phyloP scores from a whole-genome alignment of 2,113 vertebrate species.

The Hucho hucho region DNA sequence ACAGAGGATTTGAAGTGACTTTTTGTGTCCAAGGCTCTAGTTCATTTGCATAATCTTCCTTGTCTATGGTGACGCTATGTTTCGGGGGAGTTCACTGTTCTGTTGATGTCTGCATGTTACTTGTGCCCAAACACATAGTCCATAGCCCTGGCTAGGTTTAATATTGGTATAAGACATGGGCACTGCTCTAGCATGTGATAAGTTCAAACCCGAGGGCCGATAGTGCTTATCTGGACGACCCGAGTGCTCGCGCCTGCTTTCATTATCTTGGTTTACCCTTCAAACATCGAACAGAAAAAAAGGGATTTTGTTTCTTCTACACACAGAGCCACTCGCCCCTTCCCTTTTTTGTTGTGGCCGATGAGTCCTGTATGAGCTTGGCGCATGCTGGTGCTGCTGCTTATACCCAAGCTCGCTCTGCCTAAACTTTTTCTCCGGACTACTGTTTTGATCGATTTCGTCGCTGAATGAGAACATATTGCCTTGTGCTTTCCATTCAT shows the following conservation, averaged over 20 bases:
- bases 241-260: constrained; percentile 69
- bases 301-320: constrained; percentile 36
- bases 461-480: constrained; percentile 81
- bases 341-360: constrained; percentile 66
- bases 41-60: constrained; percentile 98
- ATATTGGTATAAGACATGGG: constrained; percentile 85
- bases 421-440: constrained; percentile 71
- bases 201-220: constrained; percentile 72
- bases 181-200: constrained; percentile 73
- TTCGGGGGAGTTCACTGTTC: constrained; percentile 80
- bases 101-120: constrained; percentile 44
- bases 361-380: constrained; percentile 76
- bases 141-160: constrained; percentile 68
- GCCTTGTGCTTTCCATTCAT: constrained; percentile 84
- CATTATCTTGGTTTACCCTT: constrained; percentile 75
- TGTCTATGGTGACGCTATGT: constrained; percentile 88
- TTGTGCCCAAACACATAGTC: constrained; percentile 67
- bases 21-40: constrained; percentile 76
- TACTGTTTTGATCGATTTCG: constrained; percentile 79
- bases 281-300: constrained; percentile 66
- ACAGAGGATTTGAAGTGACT: constrained; percentile 72
- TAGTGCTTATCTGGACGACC: constrained; percentile 78
- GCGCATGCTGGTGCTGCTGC: constrained; percentile 60
- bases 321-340: constrained; percentile 58
- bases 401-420: constrained; percentile 22